Base-by-base conservation (phyloP, 2,113 vertebrate genomes). In the Poeciliopsis prolifica region DNA sequence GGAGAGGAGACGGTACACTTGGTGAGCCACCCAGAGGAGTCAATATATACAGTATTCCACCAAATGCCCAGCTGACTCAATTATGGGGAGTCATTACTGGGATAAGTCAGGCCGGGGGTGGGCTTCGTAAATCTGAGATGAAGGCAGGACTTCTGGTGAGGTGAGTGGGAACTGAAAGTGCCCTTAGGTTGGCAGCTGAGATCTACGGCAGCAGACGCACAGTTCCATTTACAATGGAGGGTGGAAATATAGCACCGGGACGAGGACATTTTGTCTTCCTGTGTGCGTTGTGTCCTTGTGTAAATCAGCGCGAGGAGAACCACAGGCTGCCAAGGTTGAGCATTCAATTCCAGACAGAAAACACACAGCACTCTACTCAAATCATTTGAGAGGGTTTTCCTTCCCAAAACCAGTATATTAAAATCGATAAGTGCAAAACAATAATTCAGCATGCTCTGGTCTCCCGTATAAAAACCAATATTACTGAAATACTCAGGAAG, bases 61-160 rank as follows among this genome's bases (percentile, higher is more conserved):
- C 70, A 70, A 88, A 82, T 87, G 70, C 77, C 79, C 69, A 68
- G 64, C 74, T 85, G 83, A 92, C 87, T 86, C 83, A 78, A 87
- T 93, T 86, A 85, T 5, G 83, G 75, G 61, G 68, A 3, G 12
- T 68, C 74, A 81, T 86, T 80, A 77, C 74, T 61, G 64, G 29
- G 75, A 71, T 73, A 68, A 78, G 77, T 74, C 64, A 70, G 66
- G 73, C 83, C 84, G 37, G 77, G 71, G 84, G 84, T 64, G 64
- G 70, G 80, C 24, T 58, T 79, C 65, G 28, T 75, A 80, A 65
- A 83, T 88, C 76, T 84, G 65, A 75, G 67, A 79, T 13, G 30
- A 72, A 37, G 60, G 26, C 30, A 77, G 66, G 75, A 5, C 61
- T 75, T 35, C 26, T 42, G 75, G 79, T 74, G 61, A 65, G 70